Conservation (phyloP, 2,797 vertebrate genomes). For the Rhinella marina region DNA sequence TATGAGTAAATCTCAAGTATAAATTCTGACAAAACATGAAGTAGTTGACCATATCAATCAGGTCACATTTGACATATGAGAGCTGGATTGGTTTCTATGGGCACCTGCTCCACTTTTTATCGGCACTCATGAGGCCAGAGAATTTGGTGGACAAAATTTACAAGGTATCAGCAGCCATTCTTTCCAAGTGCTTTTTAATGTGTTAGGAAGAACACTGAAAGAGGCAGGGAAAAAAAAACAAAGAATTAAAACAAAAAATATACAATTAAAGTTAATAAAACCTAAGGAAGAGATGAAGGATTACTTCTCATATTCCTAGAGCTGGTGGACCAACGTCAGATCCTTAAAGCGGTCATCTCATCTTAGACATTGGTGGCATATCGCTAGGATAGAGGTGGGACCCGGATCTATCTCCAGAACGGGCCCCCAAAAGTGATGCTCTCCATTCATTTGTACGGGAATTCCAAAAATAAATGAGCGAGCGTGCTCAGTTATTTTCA, state of each 20-base stretch:
- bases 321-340: background rate
- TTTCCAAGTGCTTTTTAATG: slow-evolving; percentile 9
- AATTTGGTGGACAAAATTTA: background rate
- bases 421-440: too few relatives aligned
- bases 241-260: slow-evolving; percentile 20
- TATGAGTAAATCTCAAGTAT: background rate
- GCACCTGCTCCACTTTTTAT: background rate
- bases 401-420: too few relatives aligned
- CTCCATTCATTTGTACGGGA: too few relatives aligned
- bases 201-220: slow-evolving; percentile 31
- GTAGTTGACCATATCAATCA: background rate
- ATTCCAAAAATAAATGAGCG: too few relatives aligned
- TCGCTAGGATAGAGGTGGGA: too few relatives aligned
- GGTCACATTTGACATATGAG: background rate
- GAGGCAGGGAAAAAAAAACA: background rate
- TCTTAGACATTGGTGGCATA: too few relatives aligned
- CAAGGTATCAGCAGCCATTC: background rate
- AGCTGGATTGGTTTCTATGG: background rate
- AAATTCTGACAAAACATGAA: background rate
- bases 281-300: slow-evolving; percentile 37
- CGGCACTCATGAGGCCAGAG: background rate
- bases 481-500: too few relatives aligned
- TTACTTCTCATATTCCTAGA: background rate
- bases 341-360: too few relatives aligned
- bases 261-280: slow-evolving; percentile 36